Evolutionary conservation across 2,113 vertebrate genomes (phyloP), one percentile per base, ranked within the genome.

Genomic region (Cygnus buccinator): DNA sequence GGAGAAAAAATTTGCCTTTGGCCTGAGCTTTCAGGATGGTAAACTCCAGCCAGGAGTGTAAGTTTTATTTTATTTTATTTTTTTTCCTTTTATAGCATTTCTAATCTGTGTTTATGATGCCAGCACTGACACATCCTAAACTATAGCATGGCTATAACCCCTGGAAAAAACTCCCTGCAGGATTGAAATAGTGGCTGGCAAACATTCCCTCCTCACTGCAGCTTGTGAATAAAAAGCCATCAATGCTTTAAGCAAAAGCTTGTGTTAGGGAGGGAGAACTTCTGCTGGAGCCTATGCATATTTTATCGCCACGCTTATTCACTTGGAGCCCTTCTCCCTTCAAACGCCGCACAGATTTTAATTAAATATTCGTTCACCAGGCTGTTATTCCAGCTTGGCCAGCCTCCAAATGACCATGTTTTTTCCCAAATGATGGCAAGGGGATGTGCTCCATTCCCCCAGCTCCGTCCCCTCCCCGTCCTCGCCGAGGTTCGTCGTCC

Each of bases 321-420:
- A 59, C 77, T 74, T 13, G 0, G 71, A 84, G 90, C 87, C 90
- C 66, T 93, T 88, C 65, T 93, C 83, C 55, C 89, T 91, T 48
- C 43, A 17, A 81, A 76, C 4, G 39, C 52, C 2, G 18, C 1
- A 4, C 21, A 66, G 77, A 74, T 89, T 96, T 95, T 94, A 95
- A 97, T 97, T 95, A 95, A 95, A 91, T 26, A 85, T 46, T 92
- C 78, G 39, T 89, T 63, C 58, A 39, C 29, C 2, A 73, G 80
- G 87, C 81, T 87, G 63, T 89, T 94, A 31, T 83, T 93, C 80
- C 25, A 43, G 33, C 57, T 95, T 97, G 96, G 96, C 94, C 76
- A 23, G 48, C 20, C 68, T 97, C 95, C 96, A 97, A 95, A 89
- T 28, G 81, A 62, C 62, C 3, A 8, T 92, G 91, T 87, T 77